Evolutionary conservation across 2,888 invertebrate genomes (phyloP).

Genomic region (Bellardia pandia): DNA sequence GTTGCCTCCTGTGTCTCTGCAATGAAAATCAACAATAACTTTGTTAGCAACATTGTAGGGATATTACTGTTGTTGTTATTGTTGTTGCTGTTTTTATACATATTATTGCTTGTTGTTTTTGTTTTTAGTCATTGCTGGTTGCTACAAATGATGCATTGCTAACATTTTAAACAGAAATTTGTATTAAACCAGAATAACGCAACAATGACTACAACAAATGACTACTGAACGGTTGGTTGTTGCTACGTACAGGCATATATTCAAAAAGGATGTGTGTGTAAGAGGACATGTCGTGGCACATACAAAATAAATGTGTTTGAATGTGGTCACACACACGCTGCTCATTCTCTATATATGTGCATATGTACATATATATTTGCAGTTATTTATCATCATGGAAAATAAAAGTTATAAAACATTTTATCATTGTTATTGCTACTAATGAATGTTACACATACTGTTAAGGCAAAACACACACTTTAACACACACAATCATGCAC

Average conservation of each 20-base stretch:
- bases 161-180: slow-evolving; percentile 61
- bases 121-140: slow-evolving; percentile 58
- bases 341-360: not conserved
- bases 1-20: slow-evolving; percentile 11
- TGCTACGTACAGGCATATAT: not conserved
- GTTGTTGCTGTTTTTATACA: not conserved
- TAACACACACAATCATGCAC: not conserved
- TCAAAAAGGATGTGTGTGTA: slow-evolving; percentile 40
- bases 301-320: not conserved
- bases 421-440: slow-evolving; percentile 70
- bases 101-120: slow-evolving; percentile 39
- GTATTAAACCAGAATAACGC: slow-evolving; percentile 7
- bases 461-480: not conserved
- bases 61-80: slow-evolving; percentile 24
- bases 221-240: slow-evolving; percentile 57
- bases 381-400: slow-evolving; percentile 56
- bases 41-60: slow-evolving; percentile 71
- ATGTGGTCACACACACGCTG: slow-evolving; percentile 2
- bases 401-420: slow-evolving; percentile 67
- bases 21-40: slow-evolving; percentile 65
- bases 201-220: slow-evolving; percentile 71
- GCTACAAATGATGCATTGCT: slow-evolving; percentile 68
- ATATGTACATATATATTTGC: not conserved
- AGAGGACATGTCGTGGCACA: slow-evolving; percentile 32
- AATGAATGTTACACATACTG: slow-evolving; percentile 64